Conservation (phyloP, 2,888 invertebrate species). For the Sipha maydis region DNA sequence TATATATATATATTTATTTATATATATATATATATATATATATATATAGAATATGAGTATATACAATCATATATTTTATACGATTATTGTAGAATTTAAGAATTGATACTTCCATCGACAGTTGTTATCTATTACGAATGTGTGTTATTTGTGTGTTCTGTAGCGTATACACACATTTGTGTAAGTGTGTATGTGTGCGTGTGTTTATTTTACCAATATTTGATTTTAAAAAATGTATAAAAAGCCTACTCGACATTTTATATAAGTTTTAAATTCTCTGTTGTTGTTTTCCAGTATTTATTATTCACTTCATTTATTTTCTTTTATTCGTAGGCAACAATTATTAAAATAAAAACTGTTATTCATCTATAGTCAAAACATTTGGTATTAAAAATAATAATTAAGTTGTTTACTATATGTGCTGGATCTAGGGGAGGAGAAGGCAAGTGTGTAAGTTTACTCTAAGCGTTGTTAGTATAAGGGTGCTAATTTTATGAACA, state of each 20-base stretch:
- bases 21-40: neutral
- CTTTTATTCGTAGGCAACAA: slow-evolving; percentile 3
- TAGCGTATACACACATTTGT: neutral
- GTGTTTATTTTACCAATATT: neutral
- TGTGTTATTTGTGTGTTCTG: neutral
- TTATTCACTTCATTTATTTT: neutral
- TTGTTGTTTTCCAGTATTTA: neutral
- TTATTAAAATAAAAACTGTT: neutral
- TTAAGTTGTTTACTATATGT: slow-evolving; percentile 21
- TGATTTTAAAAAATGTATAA: neutral
- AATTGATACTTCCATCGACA: neutral
- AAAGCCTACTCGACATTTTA: neutral
- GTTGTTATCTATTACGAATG: neutral
- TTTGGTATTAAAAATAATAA: slow-evolving; percentile 12
- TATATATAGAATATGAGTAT: neutral
- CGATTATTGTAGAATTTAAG: slow-evolving; percentile 15
- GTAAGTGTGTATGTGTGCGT: neutral
- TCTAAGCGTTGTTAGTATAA: too few species aligned
- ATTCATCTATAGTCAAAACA: neutral
- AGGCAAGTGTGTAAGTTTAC: too few species aligned
- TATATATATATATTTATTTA: neutral
- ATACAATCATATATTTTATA: slow-evolving; percentile 9
- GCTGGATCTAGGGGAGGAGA: too few species aligned
- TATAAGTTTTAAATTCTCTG: neutral
- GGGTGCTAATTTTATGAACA: neutral